These are phyloP conservation scores for Perithous albicinctus DNA, from an alignment of 2,888 invertebrate genomes.

Conservation along the genomic window DNA sequence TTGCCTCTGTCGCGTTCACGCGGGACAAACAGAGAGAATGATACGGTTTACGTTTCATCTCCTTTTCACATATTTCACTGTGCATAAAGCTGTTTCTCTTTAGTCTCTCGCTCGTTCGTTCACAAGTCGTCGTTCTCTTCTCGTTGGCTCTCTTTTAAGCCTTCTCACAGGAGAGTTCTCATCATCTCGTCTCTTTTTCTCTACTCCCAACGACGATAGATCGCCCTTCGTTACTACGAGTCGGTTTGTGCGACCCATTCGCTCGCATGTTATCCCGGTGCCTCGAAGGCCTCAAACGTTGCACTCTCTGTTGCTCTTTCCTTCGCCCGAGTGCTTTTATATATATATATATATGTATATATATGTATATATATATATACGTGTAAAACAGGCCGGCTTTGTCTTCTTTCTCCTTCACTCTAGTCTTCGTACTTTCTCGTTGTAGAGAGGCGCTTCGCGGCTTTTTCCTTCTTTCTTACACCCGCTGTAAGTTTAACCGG, in stretches of 20 bases:
- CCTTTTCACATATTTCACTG: not conserved
- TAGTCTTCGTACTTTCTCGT: conserved; percentile 11
- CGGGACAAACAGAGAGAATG: not conserved
- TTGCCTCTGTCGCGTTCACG: not conserved
- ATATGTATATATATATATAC: not conserved
- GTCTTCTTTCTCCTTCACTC: conserved; percentile 70
- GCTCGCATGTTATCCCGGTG: conserved; percentile 82
- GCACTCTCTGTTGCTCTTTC: conserved; percentile 83
- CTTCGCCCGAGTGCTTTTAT: not conserved
- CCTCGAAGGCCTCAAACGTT: conserved; percentile 81
- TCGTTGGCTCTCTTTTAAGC: conserved; percentile 46
- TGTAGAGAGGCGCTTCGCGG: too few species aligned
- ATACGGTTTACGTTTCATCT: not conserved
- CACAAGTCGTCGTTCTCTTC: too few species aligned
- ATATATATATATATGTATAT: conserved; percentile 47
- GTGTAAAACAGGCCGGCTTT: conserved; percentile 68
- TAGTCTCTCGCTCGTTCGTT: too few species aligned
- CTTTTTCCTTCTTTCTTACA: not conserved
- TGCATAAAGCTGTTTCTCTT: conserved; percentile 12
- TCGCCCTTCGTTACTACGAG: conserved; percentile 73
- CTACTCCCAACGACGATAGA: conserved; percentile 68
- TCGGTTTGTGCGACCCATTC: conserved; percentile 58
- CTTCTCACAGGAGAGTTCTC: conserved; percentile 26
- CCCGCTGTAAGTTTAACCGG: not conserved
- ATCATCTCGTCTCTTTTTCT: conserved; percentile 67